phyloP scores from a whole-genome alignment of 2,888 invertebrate genomes.

The Agrochola lychnidis region DNA sequence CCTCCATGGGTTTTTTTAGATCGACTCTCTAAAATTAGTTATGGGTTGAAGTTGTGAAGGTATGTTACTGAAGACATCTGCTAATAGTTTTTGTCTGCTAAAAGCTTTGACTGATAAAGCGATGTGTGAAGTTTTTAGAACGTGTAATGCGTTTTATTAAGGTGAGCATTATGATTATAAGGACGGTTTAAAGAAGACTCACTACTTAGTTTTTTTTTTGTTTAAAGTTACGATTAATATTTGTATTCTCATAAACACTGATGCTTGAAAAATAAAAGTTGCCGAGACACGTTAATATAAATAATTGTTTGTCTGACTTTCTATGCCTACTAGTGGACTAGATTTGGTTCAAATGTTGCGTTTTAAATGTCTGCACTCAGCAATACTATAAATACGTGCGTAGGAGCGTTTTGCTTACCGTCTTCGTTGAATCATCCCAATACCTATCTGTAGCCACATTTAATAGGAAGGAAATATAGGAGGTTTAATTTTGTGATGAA shows the following conservation, averaged over 20 bases:
- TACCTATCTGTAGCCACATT: background rate
- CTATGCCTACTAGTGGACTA: background rate
- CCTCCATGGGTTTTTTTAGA: conserved; percentile 70
- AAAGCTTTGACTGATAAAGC: conserved; percentile 57
- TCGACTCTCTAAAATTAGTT: conserved; percentile 65
- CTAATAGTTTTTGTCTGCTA: conserved; percentile 58
- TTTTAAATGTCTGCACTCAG: background rate
- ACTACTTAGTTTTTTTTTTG: background rate
- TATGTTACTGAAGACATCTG: conserved; percentile 63
- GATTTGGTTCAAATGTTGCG: background rate
- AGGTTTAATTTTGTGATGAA: conserved; percentile 1
- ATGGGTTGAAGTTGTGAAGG: conserved; percentile 53
- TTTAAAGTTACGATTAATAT: background rate
- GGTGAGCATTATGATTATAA: background rate
- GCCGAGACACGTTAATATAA: no score
- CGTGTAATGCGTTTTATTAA: background rate
- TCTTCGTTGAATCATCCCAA: background rate
- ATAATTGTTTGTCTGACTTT: background rate
- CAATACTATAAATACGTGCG: conserved; percentile 5
- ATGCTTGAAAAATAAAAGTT: background rate
- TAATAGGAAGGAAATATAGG: background rate
- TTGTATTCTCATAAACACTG: background rate
- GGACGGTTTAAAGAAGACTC: no score
- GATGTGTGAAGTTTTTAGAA: conserved; percentile 49
- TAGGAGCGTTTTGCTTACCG: background rate